These are phyloP conservation scores for Odontocolon sp. DNA, from an alignment of 2,888 invertebrate species.

Conservation along the genomic window DNA sequence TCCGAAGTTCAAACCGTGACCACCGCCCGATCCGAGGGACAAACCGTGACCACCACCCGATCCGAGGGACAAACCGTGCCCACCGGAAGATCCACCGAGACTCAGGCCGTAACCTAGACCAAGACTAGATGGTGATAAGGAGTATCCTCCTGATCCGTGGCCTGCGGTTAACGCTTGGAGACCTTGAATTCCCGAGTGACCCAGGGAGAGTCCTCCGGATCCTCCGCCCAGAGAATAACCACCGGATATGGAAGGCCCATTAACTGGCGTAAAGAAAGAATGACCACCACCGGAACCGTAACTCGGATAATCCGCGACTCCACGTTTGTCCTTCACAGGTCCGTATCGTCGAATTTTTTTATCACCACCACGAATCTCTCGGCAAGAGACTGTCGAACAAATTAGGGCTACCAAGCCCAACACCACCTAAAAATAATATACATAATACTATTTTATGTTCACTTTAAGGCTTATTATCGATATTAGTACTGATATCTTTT, in stretches of 20 bases:
- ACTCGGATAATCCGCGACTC: conserved; percentile 69
- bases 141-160: conserved; percentile 52
- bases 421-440: conserved; percentile 66
- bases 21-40: neutral
- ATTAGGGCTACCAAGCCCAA: conserved; percentile 69
- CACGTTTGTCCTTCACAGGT: conserved; percentile 74
- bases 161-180: conserved; percentile 56
- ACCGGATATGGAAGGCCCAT: conserved; percentile 50
- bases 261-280: conserved; percentile 55
- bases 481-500: no score
- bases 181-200: conserved; percentile 59
- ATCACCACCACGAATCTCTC: conserved; percentile 66
- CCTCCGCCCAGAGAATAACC: conserved; percentile 63
- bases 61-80: conserved; percentile 21
- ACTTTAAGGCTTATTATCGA: neutral
- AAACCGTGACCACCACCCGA: conserved; percentile 8
- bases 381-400: conserved; percentile 65
- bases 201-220: conserved; percentile 51
- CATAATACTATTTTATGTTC: neutral
- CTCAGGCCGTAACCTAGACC: conserved; percentile 41
- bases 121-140: conserved; percentile 45
- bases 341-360: conserved; percentile 62
- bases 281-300: conserved; percentile 64
- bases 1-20: conserved; percentile 44
- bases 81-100: conserved; percentile 32